Conservation (phyloP, 2,888 invertebrate species). For the Cynaeus angustus region DNA sequence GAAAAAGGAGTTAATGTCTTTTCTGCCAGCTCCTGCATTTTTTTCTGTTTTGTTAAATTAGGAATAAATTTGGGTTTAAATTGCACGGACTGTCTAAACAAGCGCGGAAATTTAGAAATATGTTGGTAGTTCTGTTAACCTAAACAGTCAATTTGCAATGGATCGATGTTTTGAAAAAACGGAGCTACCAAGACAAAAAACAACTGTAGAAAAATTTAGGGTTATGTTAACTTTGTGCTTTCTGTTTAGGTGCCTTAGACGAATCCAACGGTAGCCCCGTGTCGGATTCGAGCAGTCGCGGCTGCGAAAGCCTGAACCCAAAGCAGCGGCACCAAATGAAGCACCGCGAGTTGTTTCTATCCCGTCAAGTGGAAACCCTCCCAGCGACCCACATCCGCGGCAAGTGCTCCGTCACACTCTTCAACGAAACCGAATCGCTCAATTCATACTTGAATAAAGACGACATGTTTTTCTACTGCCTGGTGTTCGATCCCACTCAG, state of each 20-base stretch:
- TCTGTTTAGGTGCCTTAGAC: conserved; percentile 70
- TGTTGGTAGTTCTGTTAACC: too few species aligned
- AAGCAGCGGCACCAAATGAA: conserved; percentile 96
- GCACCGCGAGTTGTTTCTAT: conserved; percentile 98
- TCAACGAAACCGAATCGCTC: conserved; percentile 99
- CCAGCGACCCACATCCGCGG: conserved; percentile 99
- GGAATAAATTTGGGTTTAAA: too few species aligned
- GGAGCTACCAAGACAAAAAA: too few species aligned
- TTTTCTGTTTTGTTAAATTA: too few species aligned
- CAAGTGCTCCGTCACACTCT: conserved; percentile 98
- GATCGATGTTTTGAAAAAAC: too few species aligned
- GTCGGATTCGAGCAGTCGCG: conserved; percentile 56
- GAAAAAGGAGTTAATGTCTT: too few species aligned
- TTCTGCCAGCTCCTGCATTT: too few species aligned
- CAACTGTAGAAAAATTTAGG: too few species aligned
- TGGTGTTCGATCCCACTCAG: conserved; percentile 99
- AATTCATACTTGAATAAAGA: conserved; percentile 96
- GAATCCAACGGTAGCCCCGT: conserved; percentile 66
- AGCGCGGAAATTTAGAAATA: too few species aligned
- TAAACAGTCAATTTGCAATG: too few species aligned
- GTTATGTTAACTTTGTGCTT: not conserved
- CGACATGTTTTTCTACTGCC: conserved; percentile 99
- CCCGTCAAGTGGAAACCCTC: conserved; percentile 97
- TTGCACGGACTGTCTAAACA: too few species aligned
- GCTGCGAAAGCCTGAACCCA: conserved; percentile 79